These are phyloP conservation scores for Apamea anceps DNA, from an alignment of 2,888 invertebrate species.

Conservation along the genomic window DNA sequence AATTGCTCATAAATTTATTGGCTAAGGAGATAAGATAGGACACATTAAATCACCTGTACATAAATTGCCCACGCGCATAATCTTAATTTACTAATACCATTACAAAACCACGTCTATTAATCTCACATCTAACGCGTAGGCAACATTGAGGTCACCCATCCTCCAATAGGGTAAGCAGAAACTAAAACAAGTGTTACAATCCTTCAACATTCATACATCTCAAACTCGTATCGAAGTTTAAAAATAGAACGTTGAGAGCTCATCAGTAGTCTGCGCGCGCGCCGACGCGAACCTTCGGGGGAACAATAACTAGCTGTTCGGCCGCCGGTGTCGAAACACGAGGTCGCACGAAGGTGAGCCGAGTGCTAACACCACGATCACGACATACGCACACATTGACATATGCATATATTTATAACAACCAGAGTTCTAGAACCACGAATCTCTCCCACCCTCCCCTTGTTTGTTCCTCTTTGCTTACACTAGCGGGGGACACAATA, in stretches of 20 bases:
- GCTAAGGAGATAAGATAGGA: constrained; percentile 25
- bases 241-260: constrained; percentile 82
- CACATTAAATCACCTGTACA: constrained; percentile 36
- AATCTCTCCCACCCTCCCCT: background rate
- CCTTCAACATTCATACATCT: constrained; percentile 62
- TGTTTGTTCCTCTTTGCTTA: background rate
- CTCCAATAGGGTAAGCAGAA: constrained; percentile 55
- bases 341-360: constrained; percentile 89
- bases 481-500: constrained; percentile 42
- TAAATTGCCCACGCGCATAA: constrained; percentile 44
- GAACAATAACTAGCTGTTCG: constrained; percentile 86
- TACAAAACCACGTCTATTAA: constrained; percentile 26
- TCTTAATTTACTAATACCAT: constrained; percentile 31
- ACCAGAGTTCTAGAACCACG: constrained; percentile 54
- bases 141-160: constrained; percentile 39
- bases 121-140: constrained; percentile 33
- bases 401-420: constrained; percentile 72
- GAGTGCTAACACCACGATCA: constrained; percentile 85
- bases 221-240: constrained; percentile 74
- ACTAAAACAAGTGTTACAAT: constrained; percentile 52
- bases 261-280: constrained; percentile 88
- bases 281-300: constrained; percentile 84
- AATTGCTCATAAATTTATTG: constrained; percentile 46
- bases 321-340: constrained; percentile 86
- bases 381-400: constrained; percentile 75